Base-by-base conservation (phyloP, 2,797 vertebrate species). In the Darevskia nairensis region DNA sequence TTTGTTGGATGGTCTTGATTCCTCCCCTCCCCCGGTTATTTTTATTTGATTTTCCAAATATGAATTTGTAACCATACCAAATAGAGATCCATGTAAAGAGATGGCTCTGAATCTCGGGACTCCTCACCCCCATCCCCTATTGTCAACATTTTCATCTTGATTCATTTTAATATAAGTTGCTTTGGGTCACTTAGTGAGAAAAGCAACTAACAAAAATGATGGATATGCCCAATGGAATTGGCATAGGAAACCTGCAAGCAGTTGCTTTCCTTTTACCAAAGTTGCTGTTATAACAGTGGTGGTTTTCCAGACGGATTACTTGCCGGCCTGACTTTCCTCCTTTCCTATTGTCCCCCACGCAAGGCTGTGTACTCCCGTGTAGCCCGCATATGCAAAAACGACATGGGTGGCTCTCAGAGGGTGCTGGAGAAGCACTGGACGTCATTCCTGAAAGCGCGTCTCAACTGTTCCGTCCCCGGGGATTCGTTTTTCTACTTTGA, bases 401-500 rank as follows among this genome's bases (percentile, higher is more conserved):
- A 99, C 90, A 97, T 99, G 83, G 99, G 99, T 0, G 99, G 99
- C 39, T 99, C 99, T 35, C 99, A 99, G 92, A 97, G 99, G 74
- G 99, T 99, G 85, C 96, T 99, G 89, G 99, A 99, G 94, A 99
- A 99, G 94, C 98, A 99, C 87, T 99, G 99, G 99, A 99, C 99
- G 0, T 99, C 99, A 0, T 99, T 99, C 76, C 97, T 99, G 86
- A 99, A 99, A 95, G 99, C 99, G 19, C 97, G 99, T 35, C 97
- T 99, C 69, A 99, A 99, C 96, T 99, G 99, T 91, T 99, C 99
- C 0, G 98, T 99, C 90, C 98, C 99, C 0, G 99, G 99, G 81
- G 99, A 99, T 96, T 99, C 99, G 0, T 99, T 99, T 95, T 99
- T 99, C 97, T 99, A 99, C 96, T 99, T 99, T 8, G 99, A 99